A percentile compares a stretch with the other conserved stretches of the same genome.
Evolutionary conservation across 2,113 vertebrate species (phyloP).

Genomic region (Smithornis capensis): DNA sequence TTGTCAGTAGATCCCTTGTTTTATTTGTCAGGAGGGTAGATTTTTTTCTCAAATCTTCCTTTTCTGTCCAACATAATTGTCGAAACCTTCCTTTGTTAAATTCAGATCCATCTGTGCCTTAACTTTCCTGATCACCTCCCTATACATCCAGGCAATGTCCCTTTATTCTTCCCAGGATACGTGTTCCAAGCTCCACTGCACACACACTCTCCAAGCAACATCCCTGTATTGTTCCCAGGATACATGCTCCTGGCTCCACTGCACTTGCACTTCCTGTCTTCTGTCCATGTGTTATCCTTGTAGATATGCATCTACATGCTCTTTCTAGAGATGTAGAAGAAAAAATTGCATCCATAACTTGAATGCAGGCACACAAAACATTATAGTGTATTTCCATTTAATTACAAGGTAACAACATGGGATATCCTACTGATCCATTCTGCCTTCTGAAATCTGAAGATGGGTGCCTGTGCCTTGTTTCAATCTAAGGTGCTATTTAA

Average conservation of each 20-base stretch:
- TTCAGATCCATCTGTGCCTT: neutral
- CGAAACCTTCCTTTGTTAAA: neutral
- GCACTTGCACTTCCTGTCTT: neutral
- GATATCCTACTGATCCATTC: neutral
- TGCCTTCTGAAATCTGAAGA: neutral
- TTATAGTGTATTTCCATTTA: neutral
- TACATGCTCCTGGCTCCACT: neutral
- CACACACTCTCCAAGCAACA: neutral
- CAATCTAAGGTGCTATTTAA: neutral
- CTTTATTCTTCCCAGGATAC: neutral
- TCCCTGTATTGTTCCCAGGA: neutral
- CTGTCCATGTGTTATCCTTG: neutral
- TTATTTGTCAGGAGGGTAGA: neutral
- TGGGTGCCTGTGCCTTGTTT: neutral
- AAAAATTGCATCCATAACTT: neutral
- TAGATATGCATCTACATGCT: neutral
- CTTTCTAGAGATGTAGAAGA: neutral
- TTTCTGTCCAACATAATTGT: neutral
- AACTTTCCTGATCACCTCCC: neutral
- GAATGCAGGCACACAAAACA: neutral
- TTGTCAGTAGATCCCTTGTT: neutral
- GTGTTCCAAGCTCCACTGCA: neutral
- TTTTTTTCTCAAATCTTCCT: neutral
- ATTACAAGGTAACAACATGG: neutral
- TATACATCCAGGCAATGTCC: neutral